Evolutionary conservation across 2,888 invertebrate species (phyloP).

Genomic region (Oconnorella tubifera): DNA sequence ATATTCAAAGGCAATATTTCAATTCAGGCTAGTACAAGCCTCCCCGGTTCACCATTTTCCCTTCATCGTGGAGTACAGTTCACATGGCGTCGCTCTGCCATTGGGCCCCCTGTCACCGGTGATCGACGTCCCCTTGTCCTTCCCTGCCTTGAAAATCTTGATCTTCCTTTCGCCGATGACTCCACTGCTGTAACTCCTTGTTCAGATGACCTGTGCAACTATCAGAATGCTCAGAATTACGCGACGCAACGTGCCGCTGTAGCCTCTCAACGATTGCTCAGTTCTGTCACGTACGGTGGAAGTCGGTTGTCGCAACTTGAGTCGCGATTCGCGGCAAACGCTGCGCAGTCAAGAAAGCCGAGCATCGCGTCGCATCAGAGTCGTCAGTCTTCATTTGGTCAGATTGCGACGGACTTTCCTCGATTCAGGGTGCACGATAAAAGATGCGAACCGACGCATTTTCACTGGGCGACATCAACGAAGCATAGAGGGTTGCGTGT

Average conservation of each 20-base stretch:
- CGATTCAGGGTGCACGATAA: slow-evolving; percentile 13
- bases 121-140: slow-evolving; percentile 23
- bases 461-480: slow-evolving; percentile 30
- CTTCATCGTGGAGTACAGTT: slow-evolving; percentile 61
- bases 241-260: not conserved
- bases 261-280: not conserved
- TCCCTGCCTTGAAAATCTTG: slow-evolving; percentile 25
- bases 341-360: not conserved
- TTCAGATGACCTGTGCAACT: slow-evolving; percentile 69
- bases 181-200: slow-evolving; percentile 72
- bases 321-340: slow-evolving; percentile 9
- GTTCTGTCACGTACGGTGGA: slow-evolving; percentile 14
- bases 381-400: not conserved
- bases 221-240: slow-evolving; percentile 38
- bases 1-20: too few species aligned
- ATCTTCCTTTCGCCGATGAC: slow-evolving; percentile 27
- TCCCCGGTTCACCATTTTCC: slow-evolving; percentile 95
- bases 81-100: slow-evolving; percentile 59
- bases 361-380: slow-evolving; percentile 17
- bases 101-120: slow-evolving; percentile 71
- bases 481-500: not conserved
- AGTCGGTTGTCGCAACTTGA: slow-evolving; percentile 22
- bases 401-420: too few species aligned
- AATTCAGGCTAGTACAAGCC: slow-evolving; percentile 93
- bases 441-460: slow-evolving; percentile 35